These are phyloP conservation scores for Lagopus leucura DNA, from an alignment of 2,113 vertebrate genomes.

Conservation along the genomic window DNA sequence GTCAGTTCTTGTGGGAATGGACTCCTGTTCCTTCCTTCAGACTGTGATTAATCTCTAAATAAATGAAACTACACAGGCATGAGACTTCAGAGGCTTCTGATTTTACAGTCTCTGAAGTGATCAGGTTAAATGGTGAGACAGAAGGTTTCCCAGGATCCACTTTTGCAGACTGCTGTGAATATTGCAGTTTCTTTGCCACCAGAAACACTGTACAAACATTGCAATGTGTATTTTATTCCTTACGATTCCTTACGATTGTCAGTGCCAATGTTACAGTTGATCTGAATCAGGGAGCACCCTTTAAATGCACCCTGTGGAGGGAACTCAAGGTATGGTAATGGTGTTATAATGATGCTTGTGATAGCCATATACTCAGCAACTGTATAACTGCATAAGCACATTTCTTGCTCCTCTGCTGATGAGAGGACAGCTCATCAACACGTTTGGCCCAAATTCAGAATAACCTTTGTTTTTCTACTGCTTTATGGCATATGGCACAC, in stretches of 20 bases:
- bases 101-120: not conserved
- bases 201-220: not conserved
- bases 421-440: not conserved
- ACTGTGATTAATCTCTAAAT: constrained; percentile 58
- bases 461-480: not conserved
- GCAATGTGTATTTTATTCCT: not conserved
- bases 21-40: constrained; percentile 28
- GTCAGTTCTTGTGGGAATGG: constrained; percentile 24
- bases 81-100: constrained; percentile 17
- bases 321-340: fast-evolving
- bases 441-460: not conserved
- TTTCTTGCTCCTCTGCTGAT: not conserved
- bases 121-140: not conserved
- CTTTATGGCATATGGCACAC: not conserved
- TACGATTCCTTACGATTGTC: fast-evolving
- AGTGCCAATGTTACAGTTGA: fast-evolving
- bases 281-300: not conserved
- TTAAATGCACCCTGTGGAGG: fast-evolving
- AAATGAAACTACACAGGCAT: constrained; percentile 40
- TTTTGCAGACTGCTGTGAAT: not conserved
- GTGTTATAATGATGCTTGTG: fast-evolving
- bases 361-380: not conserved
- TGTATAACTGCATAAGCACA: fast-evolving
- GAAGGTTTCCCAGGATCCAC: not conserved
- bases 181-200: not conserved